Evolutionary conservation across 2,888 invertebrate genomes (phyloP), one percentile per base, ranked within the genome.

Genomic region (Acanthosoma haemorrhoidale): DNA sequence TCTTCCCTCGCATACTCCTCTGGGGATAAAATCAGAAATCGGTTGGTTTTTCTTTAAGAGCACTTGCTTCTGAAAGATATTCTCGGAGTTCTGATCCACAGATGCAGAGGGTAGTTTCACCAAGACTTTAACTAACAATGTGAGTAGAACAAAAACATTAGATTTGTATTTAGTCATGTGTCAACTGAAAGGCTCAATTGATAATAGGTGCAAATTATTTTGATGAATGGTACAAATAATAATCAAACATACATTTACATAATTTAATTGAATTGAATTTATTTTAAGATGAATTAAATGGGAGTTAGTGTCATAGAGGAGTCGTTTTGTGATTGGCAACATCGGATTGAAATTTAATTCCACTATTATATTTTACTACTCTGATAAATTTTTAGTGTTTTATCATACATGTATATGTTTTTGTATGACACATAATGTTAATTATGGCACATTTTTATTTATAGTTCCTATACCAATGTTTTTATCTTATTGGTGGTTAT

Each of bases 221-320:
- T 61, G 34, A 36, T 61, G 36, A 61, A 61, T 38, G 61, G 61
- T 61, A 61, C 61, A 61, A 61, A 61, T 61, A 32, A 36, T 21
- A 61, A 61, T 61, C 61, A 61, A 61, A 61, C 36, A 16, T 61
- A 61, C 18, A 21, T 61, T 51, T 51, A 51, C 29, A 51, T 51
- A 43, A 43, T 43, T 5, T 21, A 13, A 43, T 43, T n/a, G 25
- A 25, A 25, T 51, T 21, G 25, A 51, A 21, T 51, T 5, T 51
- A 51, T 51, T 25, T 51, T 51, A 51, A 51, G 51, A 51, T 18
- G 18, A 41, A 18, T 21, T 25, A 25, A n/a, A 29, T 51, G 25
- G 29, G 25, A 25, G 25, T 29, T 51, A 25, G 51, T 29, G 51
- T 51, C 51, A 51, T 51, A 43, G 21, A 25, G 51, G n/a, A n/a